Evolutionary conservation across 1,140 invertebrate species (phyloP).

Genomic region (Cataglyphis hispanica): DNA sequence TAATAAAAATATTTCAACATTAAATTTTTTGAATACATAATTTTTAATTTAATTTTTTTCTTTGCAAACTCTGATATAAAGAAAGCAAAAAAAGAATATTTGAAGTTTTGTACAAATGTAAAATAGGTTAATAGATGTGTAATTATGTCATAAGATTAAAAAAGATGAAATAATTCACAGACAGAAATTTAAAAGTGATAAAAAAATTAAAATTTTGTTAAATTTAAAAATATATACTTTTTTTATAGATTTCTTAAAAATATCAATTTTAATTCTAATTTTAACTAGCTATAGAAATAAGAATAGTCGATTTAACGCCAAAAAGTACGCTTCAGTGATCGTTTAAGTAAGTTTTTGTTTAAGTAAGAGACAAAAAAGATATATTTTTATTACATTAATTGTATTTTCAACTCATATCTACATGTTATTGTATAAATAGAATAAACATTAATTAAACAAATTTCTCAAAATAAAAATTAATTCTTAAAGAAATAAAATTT

Average conservation of each 20-base stretch:
- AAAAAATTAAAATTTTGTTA: no score
- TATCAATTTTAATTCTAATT: no score
- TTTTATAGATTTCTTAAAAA: no score
- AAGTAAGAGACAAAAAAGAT: conserved; percentile 45
- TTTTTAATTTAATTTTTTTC: not conserved
- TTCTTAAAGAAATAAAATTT: no score
- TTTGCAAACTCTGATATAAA: not conserved
- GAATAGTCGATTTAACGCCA: no score
- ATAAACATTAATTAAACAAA: not conserved
- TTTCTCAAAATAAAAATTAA: not conserved
- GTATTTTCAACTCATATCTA: not conserved
- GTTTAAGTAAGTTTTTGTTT: no score
- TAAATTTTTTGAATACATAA: no score
- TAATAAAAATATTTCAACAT: no score
- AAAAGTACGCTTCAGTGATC: conserved; percentile 21
- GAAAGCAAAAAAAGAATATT: not conserved
- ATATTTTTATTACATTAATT: not conserved
- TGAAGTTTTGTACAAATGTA: not conserved
- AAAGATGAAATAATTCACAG: not conserved
- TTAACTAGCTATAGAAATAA: no score
- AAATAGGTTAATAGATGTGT: not conserved
- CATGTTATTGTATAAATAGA: not conserved
- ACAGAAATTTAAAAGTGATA: not conserved
- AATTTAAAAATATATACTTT: no score
- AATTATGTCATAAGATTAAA: not conserved